Evolutionary conservation across 1,140 invertebrate species (phyloP), one percentile per base, ranked within the genome.

Genomic region (Hylaeus anthracinus): DNA sequence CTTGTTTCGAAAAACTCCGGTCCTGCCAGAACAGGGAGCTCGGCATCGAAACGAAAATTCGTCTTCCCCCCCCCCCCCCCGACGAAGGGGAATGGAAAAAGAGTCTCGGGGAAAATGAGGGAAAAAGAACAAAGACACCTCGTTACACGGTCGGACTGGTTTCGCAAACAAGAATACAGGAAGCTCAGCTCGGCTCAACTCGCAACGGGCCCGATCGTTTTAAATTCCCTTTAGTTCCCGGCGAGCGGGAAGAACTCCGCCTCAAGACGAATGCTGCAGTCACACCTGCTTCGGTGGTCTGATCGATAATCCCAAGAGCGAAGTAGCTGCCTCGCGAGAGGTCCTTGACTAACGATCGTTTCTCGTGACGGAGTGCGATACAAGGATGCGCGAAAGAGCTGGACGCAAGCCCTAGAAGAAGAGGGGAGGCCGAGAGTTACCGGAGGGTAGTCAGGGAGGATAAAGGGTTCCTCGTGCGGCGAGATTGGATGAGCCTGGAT

Each of bases 261-360:
- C 26, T 26, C 43, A 79, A 72, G 77, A 72, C 61, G 77, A 45
- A 72, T 14, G 61, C 15, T 43, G 60, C 12, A 83, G 84, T 86
- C 81, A 80, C 85, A 86, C 75, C 81, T 86, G 84, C 45, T 75
- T 80, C 81, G 53, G 55, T 48, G 61, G 69, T 71, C 69, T 76
- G 82, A 87, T 87, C 85, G 77, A 86, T 86, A 86, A 73, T 75
- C 65, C 56, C 41, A 26, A 83, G 74, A 83, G 79, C 48, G 71
- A 71, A 83, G 39, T 86, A 70, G 73, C 79, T 71, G 75, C 51
- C 60, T 71, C 72, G 73, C 74, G 65, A 85, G 76, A 69, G 69
- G 67, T 87, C 74, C 84, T 84, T 88, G 84, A 89, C 86, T 89
- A 90, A 89, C 83, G 88, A 89, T 85, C 82, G 73, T 69, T 79